Base-by-base conservation (phyloP, 2,113 vertebrate species). In the Empidonax traillii region DNA sequence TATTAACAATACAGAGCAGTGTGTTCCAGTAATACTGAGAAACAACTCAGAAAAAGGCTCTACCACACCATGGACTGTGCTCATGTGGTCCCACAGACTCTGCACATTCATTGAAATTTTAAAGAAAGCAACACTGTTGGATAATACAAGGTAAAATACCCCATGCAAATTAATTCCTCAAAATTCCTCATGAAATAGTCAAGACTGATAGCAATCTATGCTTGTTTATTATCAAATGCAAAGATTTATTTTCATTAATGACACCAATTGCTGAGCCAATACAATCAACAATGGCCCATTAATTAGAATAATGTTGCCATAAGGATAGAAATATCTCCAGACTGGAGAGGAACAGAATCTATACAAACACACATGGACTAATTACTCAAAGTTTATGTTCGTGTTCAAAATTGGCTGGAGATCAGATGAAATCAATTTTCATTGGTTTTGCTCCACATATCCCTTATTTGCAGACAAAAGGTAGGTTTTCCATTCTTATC, bases 361-460 rank as follows among this genome's bases (percentile, higher is more conserved):
- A 90, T 68, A 89, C 58, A 96, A 92, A 96, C 82, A 96, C 86
- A 92, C 80, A 87, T 16, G 75, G 47, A 52, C 74, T 95, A 93
- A 97, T 96, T 92, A 96, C 73, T 97, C 84, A 80, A 93, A 95
- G 87, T 96, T 94, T 95, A 96, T 66, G 72, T 93, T 96, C 83
- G 75, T 76, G 74, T 74, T 97, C 73, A 78, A 49, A 95, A 94
- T 92, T 98, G 94, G 89, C 95, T 97, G 95, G 69, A 96, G 76
- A 97, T 93, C 93, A 97, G 93, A 95, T 71, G 10, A 96, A 87
- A 96, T 62, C 51, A 17, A 77, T 90, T 96, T 87, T 94, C 95
- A 95, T 5, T 4, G 44, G 1, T 92, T 97, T 96, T 96, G 51
- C 51, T 98, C 94, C 93, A 96, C 85, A 65, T 62, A 62, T 95